Evolutionary conservation across 2,797 vertebrate species (phyloP).

Genomic region (Enteromius mattozi): DNA sequence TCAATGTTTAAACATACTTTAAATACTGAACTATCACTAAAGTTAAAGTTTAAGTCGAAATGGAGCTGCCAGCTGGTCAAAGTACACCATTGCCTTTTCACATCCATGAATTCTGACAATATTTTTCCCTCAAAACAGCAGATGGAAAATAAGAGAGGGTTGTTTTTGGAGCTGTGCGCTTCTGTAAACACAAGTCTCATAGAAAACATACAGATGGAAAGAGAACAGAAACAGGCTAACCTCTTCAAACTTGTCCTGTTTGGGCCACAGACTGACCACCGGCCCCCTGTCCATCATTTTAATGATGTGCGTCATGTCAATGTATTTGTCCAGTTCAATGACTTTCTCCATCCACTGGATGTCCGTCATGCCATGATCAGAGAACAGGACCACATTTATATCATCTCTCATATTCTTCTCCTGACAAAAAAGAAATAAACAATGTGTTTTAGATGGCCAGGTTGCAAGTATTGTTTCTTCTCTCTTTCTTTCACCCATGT

Average conservation of each 20-base stretch:
- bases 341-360: constrained; percentile 90
- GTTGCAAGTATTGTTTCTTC: not conserved
- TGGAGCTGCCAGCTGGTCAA: not conserved
- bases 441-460: not conserved
- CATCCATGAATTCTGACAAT: not conserved
- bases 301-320: constrained; percentile 82
- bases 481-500: not conserved
- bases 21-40: not conserved
- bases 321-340: constrained; percentile 86
- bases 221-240: constrained; percentile 65
- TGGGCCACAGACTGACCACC: constrained; percentile 92
- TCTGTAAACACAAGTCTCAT: not conserved
- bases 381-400: constrained; percentile 90
- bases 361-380: constrained; percentile 95
- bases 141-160: not conserved
- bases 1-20: not conserved
- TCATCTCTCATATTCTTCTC: constrained; percentile 79
- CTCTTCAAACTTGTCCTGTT: constrained; percentile 74
- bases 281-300: constrained; percentile 92
- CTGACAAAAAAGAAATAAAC: constrained; percentile 68
- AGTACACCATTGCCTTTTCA: not conserved
- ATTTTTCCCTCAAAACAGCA: not conserved
- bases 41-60: not conserved
- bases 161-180: not conserved
- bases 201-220: not conserved